Evolutionary conservation across 2,888 invertebrate species (phyloP), one percentile per base, ranked within the genome.

Genomic region (Rhorus exstirpatorius): DNA sequence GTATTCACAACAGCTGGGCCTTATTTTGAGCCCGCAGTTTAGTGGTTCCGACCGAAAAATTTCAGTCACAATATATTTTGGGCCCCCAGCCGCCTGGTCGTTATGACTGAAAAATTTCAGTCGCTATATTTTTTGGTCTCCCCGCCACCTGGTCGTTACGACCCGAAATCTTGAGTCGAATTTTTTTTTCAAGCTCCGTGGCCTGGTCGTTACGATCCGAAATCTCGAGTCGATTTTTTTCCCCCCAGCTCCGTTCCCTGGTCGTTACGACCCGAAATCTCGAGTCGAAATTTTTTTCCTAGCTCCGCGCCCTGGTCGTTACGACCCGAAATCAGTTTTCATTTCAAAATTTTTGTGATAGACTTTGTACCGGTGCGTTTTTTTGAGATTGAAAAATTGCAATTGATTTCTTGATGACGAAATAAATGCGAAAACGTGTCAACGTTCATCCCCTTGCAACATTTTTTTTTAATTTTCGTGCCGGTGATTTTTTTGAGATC

Each of bases 51-150:
- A 35, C 58, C 8, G 17, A 60, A 35, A 60, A 14, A 35, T 35
- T 60, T 35, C 35, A 60, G 58, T 31, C 58, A 14, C 6, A 26
- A 24, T 26, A 26, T 55, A 35, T 60, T 60, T 60, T 60, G 3
- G 31, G 31, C 17, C 35, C 58, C 35, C 17, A 14, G 7, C 35
- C 35, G 6, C 35, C 31, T 49, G 19, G 49, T 49, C 49, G 49
- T 49, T 49, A 7, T 17, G 19, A 8, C 49, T 1, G 1, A 0
- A 49, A 49, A 49, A 17, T 7, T 17, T 31, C 3, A 8, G 49
- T 19, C 49, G 49, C 14, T 1, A 31, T 8, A n/a, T 1, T 17
- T 6, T 17, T 7, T 3, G 3, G 7, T 8, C 19, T 14, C 49
- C 14, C 19, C 49, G 19, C 8, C 7, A 1, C 1, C 19, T 49